These are phyloP conservation scores for Enteromius anoplus DNA, from an alignment of 2,797 vertebrate species.

Conservation along the genomic window DNA sequence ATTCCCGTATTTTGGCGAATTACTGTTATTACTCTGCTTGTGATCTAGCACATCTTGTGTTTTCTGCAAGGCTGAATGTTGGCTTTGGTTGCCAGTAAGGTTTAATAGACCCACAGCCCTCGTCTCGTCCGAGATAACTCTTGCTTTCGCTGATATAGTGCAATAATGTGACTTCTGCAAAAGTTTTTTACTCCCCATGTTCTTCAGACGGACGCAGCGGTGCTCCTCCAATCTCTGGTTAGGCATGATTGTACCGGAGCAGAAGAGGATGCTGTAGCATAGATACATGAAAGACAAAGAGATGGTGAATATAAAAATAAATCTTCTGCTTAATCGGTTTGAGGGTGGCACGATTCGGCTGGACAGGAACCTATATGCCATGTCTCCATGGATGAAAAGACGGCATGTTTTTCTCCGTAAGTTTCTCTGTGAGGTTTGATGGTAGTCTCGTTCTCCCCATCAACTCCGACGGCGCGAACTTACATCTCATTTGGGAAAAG, in stretches of 20 bases:
- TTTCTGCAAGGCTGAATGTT: conserved; percentile 52
- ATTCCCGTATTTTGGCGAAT: conserved; percentile 78
- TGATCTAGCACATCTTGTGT: conserved; percentile 54
- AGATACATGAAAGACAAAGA: conserved; percentile 90
- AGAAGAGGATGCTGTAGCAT: conserved; percentile 87
- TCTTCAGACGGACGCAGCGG: conserved; percentile 74
- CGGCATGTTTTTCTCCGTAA: conserved; percentile 77
- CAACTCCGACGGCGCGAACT: conserved; percentile 32
- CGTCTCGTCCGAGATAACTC: conserved; percentile 51
- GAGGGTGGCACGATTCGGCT: conserved; percentile 79
- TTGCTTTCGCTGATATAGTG: conserved; percentile 63
- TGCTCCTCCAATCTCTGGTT: conserved; percentile 76
- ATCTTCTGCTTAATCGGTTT: conserved; percentile 84
- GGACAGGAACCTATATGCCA: conserved; percentile 89
- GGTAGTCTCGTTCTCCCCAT: conserved; percentile 45
- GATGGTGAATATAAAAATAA: conserved; percentile 88
- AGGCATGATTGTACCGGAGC: conserved; percentile 81
- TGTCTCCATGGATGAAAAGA: conserved; percentile 86
- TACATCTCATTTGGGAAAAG: conserved; percentile 25
- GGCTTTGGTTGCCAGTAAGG: conserved; percentile 64
- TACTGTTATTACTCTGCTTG: conserved; percentile 72
- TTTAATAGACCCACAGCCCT: conserved; percentile 48
- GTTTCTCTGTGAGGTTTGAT: conserved; percentile 56
- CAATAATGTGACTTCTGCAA: conserved; percentile 82
- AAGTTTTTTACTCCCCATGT: conserved; percentile 85